A percentile compares a stretch with the other conserved stretches of the same genome.
These are phyloP conservation scores for Clarias batrachus DNA, from an alignment of 2,113 vertebrate species.

Conservation along the genomic window DNA sequence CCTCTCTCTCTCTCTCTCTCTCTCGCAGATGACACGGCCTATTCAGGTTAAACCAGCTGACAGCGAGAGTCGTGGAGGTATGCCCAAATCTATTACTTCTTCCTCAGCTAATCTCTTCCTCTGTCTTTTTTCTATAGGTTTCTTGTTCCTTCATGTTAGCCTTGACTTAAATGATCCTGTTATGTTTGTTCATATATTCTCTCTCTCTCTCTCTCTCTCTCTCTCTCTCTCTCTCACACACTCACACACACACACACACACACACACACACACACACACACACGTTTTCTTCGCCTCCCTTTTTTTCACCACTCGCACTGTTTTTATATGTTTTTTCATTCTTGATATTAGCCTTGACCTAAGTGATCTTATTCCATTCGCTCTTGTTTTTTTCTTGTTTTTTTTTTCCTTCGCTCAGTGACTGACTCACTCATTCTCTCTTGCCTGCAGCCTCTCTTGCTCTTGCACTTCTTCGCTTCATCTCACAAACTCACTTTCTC, in stretches of 20 bases:
- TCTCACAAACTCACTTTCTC: conserved; percentile 22
- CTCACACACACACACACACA: not conserved
- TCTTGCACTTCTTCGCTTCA: conserved; percentile 14
- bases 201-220: not conserved
- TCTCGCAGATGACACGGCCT: conserved; percentile 84
- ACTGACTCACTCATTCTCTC: conserved; percentile 10
- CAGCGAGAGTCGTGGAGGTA: conserved; percentile 93
- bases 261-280: not conserved
- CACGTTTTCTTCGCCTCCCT: not conserved
- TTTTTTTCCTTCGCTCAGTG: not conserved
- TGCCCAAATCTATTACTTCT: conserved; percentile 16
- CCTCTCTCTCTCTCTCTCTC: conserved; percentile 33
- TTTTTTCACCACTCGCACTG: not conserved
- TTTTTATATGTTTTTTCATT: not conserved
- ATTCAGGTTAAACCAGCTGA: conserved; percentile 92
- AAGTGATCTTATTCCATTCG: conserved; percentile 9
- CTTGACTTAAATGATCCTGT: not conserved
- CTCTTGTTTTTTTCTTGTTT: not conserved
- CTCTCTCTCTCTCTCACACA: not conserved
- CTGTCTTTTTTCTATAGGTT: not conserved
- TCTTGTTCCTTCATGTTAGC: conserved; percentile 2
- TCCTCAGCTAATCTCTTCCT: conserved; percentile 53
- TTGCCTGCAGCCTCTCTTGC: conserved; percentile 12
- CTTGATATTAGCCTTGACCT: conserved; percentile 22
- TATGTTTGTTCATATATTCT: not conserved